Evolutionary conservation across 2,797 vertebrate genomes (phyloP).

Genomic region (Hylomyscus alleni): DNA sequence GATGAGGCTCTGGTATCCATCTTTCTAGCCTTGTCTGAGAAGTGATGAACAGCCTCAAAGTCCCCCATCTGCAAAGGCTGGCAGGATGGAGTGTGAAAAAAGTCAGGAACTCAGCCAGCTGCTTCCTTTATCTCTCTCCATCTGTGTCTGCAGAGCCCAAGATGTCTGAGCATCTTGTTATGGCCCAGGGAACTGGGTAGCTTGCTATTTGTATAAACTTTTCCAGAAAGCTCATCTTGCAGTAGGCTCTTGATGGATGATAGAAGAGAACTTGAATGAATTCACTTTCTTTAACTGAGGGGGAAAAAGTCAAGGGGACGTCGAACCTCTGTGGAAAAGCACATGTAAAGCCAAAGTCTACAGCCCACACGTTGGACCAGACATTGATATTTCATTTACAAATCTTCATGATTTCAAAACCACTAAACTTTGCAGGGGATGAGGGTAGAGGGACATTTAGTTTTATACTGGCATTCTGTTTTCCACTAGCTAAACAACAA

Average conservation of each 20-base stretch:
- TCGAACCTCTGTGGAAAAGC: conserved; percentile 63
- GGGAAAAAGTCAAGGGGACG: background rate
- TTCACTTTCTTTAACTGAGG: conserved; percentile 70
- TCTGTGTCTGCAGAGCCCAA: conserved; percentile 61
- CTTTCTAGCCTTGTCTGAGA: background rate
- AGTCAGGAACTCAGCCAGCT: conserved; percentile 59
- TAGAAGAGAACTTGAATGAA: conserved; percentile 63
- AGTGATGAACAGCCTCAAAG: conserved; percentile 12
- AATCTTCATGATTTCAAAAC: conserved; percentile 41
- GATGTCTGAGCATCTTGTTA: conserved; percentile 58
- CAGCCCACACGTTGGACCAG: conserved; percentile 30
- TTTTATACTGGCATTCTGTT: conserved; percentile 56
- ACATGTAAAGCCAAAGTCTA: conserved; percentile 59
- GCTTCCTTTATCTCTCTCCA: conserved; percentile 44
- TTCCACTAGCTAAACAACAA: background rate
- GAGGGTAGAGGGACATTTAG: background rate
- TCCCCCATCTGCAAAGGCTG: conserved; percentile 34
- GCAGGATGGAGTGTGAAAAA: conserved; percentile 2
- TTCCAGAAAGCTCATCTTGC: conserved; percentile 63
- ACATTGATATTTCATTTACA: conserved; percentile 56
- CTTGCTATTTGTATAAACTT: conserved; percentile 30
- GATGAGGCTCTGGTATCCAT: background rate
- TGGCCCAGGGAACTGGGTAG: conserved; percentile 14
- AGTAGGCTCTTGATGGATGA: conserved; percentile 29
- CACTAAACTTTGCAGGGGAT: background rate